Evolutionary conservation across 2,797 vertebrate species (phyloP).

Genomic region (Silurus aristotelis): DNA sequence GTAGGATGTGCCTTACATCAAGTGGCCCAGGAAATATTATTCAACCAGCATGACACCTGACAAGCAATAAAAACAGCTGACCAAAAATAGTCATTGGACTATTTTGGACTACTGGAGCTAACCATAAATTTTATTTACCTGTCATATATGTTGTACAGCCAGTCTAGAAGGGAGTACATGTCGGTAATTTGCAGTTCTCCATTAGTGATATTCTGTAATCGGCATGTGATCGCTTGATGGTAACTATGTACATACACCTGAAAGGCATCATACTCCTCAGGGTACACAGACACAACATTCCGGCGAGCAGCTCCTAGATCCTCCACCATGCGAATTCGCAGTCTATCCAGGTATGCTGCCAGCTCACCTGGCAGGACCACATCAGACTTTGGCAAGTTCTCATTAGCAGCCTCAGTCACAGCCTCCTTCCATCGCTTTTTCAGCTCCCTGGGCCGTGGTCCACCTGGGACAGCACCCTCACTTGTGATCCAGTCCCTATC

Average conservation of each 20-base stretch:
- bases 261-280: slow-evolving; percentile 78
- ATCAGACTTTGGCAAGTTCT: slow-evolving; percentile 70
- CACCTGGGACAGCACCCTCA: slow-evolving; percentile 52
- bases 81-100: background rate
- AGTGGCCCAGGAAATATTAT: slow-evolving; percentile 10
- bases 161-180: slow-evolving; percentile 87
- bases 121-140: slow-evolving; percentile 69
- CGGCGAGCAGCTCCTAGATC: slow-evolving; percentile 80
- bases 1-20: background rate
- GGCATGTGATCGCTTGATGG: slow-evolving; percentile 78
- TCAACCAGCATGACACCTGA: background rate
- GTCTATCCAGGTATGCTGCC: slow-evolving; percentile 73
- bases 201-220: slow-evolving; percentile 71
- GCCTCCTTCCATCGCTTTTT: slow-evolving; percentile 80
- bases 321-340: slow-evolving; percentile 76
- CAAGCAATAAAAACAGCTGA: background rate
- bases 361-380: slow-evolving; percentile 71
- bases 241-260: slow-evolving; percentile 85
- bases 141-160: slow-evolving; percentile 86
- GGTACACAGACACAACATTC: slow-evolving; percentile 82
- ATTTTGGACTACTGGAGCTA: background rate
- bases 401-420: slow-evolving; percentile 70
- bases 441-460: slow-evolving; percentile 72
- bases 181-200: slow-evolving; percentile 76
- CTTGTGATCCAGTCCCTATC: slow-evolving; percentile 67